phyloP scores from a whole-genome alignment of 2,113 vertebrate species.

The Solea senegalensis region DNA sequence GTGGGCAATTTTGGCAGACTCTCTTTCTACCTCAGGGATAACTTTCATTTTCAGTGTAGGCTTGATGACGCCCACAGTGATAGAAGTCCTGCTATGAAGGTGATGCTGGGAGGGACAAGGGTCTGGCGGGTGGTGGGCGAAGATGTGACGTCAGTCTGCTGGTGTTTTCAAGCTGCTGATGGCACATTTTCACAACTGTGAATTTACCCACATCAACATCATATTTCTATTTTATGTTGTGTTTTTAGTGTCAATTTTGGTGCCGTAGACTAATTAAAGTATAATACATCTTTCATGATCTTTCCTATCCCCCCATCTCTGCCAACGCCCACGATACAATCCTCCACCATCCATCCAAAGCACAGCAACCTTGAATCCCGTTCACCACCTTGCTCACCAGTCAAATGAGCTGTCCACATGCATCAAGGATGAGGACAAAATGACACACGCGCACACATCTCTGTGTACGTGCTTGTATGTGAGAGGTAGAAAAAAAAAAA shows the following conservation, averaged over 20 bases:
- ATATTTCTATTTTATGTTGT: background rate
- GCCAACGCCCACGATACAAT: background rate
- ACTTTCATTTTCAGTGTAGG: background rate
- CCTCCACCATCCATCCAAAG: background rate
- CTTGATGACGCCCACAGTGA: conserved; percentile 54
- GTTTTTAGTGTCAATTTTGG: too few species aligned
- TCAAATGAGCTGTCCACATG: conserved; percentile 35
- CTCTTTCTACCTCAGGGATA: background rate
- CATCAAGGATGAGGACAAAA: conserved; percentile 28
- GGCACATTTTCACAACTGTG: conserved; percentile 14
- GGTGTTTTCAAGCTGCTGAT: conserved; percentile 40
- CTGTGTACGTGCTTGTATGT: conserved; percentile 15
- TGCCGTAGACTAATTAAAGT: background rate
- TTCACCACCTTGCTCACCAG: background rate
- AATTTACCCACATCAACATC: too few species aligned
- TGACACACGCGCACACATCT: conserved; percentile 4
- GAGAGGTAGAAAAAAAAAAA: background rate
- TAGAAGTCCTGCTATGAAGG: conserved; percentile 9
- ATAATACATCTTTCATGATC: background rate
- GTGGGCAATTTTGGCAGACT: conserved; percentile 50
- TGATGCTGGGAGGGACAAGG: background rate
- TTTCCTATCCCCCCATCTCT: background rate
- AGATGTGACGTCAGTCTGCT: conserved; percentile 46
- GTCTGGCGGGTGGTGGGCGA: conserved; percentile 1
- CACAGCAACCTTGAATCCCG: conserved; percentile 3